phyloP scores from a whole-genome alignment of 2,113 vertebrate species.

The Gyps fulvus region DNA sequence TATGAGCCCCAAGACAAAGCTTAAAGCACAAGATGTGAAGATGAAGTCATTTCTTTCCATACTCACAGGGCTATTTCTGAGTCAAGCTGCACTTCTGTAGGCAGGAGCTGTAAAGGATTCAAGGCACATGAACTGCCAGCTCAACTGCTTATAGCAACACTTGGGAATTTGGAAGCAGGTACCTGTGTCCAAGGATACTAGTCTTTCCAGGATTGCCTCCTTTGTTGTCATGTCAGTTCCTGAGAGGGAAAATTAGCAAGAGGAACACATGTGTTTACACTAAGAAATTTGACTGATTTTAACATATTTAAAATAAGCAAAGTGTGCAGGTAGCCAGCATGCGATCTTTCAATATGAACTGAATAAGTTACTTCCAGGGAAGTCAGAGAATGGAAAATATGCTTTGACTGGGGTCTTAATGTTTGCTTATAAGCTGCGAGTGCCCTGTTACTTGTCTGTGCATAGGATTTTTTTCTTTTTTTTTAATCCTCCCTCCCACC shows the following conservation, averaged over 20 bases:
- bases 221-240: neutral
- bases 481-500: accelerated
- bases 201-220: neutral
- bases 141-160: neutral
- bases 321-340: neutral
- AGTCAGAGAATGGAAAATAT: neutral
- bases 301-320: neutral
- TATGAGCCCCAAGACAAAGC: constrained; percentile 15
- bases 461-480: neutral
- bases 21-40: constrained; percentile 16
- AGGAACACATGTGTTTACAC: neutral
- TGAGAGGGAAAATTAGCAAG: neutral
- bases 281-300: neutral
- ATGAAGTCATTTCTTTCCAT: constrained; percentile 25
- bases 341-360: neutral
- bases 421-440: neutral
- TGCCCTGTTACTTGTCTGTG: neutral
- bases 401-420: neutral
- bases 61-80: neutral
- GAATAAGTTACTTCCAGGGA: neutral
- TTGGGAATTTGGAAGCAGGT: neutral
- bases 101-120: neutral
- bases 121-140: neutral
- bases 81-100: neutral
- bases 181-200: neutral